Percentiles rank a stretch among this genome's conserved stretches.
These are phyloP conservation scores for Gallinago jamesoni DNA, from an alignment of 2,113 vertebrate species.

Conservation along the genomic window DNA sequence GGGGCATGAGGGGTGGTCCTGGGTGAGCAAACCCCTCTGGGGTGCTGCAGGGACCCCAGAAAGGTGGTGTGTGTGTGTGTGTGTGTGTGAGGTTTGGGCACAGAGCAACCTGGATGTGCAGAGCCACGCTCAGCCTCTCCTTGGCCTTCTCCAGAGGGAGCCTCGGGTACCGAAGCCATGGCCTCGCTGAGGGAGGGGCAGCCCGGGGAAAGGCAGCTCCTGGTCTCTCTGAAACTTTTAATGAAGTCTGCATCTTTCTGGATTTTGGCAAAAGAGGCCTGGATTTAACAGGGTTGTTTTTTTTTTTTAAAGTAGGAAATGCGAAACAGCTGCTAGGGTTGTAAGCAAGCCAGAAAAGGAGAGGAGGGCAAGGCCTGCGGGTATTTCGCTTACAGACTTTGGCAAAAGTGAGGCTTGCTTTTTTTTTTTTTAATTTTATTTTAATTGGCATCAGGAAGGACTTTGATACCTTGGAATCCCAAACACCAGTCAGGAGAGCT, in stretches of 20 bases:
- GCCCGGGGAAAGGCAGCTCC: background rate
- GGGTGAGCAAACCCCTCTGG: background rate
- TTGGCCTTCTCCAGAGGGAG: background rate
- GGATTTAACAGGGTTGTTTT: background rate
- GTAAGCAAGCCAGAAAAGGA: background rate
- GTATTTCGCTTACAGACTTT: background rate
- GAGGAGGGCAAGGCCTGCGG: background rate
- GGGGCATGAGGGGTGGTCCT: background rate
- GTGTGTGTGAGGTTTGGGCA: rapidly evolving
- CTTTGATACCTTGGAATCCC: background rate
- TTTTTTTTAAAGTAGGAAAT: background rate
- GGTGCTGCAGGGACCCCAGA: background rate
- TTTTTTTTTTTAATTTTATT: background rate
- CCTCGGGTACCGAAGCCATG: background rate
- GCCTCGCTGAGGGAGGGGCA: background rate
- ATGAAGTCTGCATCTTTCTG: background rate
- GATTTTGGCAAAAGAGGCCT: background rate
- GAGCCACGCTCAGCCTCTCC: rapidly evolving
- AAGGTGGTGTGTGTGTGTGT: rapidly evolving
- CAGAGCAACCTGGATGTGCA: background rate
- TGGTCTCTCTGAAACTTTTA: background rate
- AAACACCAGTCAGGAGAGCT: background rate
- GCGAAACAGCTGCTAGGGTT: background rate
- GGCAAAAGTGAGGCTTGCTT: background rate
- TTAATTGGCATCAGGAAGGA: background rate